These are phyloP conservation scores for Drosophila helvetica DNA, from an alignment of 2,888 invertebrate genomes.

Conservation along the genomic window DNA sequence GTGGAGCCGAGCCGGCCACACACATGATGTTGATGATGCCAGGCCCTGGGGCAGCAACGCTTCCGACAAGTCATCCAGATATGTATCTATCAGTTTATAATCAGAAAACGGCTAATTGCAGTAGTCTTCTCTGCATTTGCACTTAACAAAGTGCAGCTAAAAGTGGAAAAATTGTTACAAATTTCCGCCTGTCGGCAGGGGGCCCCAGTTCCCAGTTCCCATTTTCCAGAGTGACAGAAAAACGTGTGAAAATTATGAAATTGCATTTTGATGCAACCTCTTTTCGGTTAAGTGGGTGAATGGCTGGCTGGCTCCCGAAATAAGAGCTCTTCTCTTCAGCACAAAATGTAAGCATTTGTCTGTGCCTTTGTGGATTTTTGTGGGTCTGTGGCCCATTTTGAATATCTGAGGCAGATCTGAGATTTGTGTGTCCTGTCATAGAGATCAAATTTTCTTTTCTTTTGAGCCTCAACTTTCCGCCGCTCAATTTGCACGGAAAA, in stretches of 20 bases:
- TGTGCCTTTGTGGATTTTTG: conserved; percentile 11
- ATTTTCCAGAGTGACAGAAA: conserved; percentile 55
- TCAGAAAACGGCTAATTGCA: conserved; percentile 55
- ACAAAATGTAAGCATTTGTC: conserved; percentile 46
- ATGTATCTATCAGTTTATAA: conserved; percentile 54
- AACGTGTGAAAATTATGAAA: conserved; percentile 77
- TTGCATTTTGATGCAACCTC: conserved; percentile 57
- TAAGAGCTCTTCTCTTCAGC: conserved; percentile 23
- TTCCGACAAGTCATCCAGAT: conserved; percentile 63
- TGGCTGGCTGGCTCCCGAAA: conserved; percentile 55
- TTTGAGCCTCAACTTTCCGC: conserved; percentile 33
- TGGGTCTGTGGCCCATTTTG: conserved; percentile 21
- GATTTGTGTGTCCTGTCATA: conserved; percentile 75
- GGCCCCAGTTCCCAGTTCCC: conserved; percentile 35
- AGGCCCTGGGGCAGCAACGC: conserved; percentile 19
- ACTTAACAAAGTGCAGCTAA: conserved; percentile 66
- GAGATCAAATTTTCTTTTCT: conserved; percentile 52
- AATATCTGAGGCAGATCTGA: conserved; percentile 65
- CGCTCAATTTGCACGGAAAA: conserved; percentile 35
- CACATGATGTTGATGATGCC: conserved; percentile 35
- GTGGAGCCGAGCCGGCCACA: conserved; percentile 54
- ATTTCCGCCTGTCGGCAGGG: conserved; percentile 71
- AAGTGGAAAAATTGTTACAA: conserved; percentile 55
- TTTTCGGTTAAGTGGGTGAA: conserved; percentile 29
- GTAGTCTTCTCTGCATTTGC: conserved; percentile 69